phyloP scores from a whole-genome alignment of 2,113 vertebrate genomes.

The Lasiurus cinereus region DNA sequence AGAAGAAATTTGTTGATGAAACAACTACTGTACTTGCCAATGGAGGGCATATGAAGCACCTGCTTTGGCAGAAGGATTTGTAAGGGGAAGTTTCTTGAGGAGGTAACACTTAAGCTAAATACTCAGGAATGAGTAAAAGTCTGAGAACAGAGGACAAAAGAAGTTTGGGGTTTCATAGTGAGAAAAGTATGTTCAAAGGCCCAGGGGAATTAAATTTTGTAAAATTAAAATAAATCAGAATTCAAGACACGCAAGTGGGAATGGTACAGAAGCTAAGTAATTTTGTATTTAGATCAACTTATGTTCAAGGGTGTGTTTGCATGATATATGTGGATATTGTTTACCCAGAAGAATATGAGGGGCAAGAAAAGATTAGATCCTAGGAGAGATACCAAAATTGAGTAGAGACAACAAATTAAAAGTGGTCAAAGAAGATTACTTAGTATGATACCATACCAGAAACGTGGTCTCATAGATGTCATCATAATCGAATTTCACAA shows the following conservation, averaged over 20 bases:
- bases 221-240: constrained; percentile 20
- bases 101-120: neutral
- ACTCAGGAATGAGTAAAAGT: neutral
- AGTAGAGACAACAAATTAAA: neutral
- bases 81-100: neutral
- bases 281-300: neutral
- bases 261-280: neutral
- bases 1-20: neutral
- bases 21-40: neutral
- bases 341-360: neutral
- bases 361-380: neutral
- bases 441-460: neutral
- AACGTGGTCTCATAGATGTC: neutral
- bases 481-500: neutral
- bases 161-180: neutral
- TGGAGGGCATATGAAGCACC: neutral
- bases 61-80: neutral
- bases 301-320: neutral
- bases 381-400: neutral
- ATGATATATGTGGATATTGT: neutral
- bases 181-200: neutral
- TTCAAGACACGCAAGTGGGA: neutral
- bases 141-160: neutral
- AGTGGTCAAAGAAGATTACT: neutral
- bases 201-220: neutral